phyloP scores from a whole-genome alignment of 2,113 vertebrate species.

The Otocyon megalotis region DNA sequence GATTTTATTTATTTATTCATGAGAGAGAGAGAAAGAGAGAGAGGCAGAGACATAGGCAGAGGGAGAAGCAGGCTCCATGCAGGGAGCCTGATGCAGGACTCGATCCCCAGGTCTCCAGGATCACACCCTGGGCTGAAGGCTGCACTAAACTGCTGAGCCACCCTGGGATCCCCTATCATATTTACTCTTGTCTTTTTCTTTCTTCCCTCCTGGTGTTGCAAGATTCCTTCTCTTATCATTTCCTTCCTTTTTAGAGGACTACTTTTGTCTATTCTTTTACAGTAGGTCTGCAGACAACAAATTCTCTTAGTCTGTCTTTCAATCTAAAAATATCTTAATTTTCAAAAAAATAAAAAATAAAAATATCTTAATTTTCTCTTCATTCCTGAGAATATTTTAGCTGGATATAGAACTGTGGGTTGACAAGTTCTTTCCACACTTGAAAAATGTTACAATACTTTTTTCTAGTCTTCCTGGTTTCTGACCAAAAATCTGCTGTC shows the following conservation, averaged over 20 bases:
- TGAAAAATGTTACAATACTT: not conserved
- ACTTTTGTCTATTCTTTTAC: not conserved
- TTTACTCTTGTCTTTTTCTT: not conserved
- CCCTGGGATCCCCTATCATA: no score
- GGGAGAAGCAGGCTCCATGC: no score
- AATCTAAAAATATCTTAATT: not conserved
- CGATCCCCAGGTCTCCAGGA: no score
- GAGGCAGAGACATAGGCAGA: no score
- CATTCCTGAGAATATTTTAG: not conserved
- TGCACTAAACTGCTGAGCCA: no score
- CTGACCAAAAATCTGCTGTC: not conserved
- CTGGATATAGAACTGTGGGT: not conserved
- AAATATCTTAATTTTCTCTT: not conserved
- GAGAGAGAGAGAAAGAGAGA: no score
- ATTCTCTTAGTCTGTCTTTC: not conserved
- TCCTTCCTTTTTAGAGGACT: not conserved
- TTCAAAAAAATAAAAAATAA: no score
- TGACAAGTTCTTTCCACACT: not conserved
- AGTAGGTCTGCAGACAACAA: not conserved
- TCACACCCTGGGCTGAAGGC: no score
- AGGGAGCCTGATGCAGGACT: no score
- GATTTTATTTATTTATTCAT: no score
- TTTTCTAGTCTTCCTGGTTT: not conserved
- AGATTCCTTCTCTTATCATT: not conserved
- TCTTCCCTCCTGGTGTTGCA: not conserved